Percentiles rank a stretch among this genome's conserved stretches.
These are phyloP conservation scores for Myotis daubentonii DNA, from an alignment of 2,797 vertebrate genomes.

Conservation along the genomic window DNA sequence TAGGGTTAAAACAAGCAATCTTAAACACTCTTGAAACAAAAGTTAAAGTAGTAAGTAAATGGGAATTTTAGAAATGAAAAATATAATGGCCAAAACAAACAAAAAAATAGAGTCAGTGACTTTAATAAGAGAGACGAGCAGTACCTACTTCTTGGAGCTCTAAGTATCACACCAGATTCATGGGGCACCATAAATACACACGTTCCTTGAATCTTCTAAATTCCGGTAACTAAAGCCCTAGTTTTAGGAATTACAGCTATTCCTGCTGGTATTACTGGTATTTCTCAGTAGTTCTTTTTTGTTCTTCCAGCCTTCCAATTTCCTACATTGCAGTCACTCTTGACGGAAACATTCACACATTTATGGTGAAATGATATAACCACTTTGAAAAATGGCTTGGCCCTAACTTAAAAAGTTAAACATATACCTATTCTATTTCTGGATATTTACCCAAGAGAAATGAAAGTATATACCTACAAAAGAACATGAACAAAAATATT, in stretches of 20 bases:
- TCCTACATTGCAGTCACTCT: background rate
- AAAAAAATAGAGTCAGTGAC: background rate
- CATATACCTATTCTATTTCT: background rate
- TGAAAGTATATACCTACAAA: slow-evolving; percentile 31
- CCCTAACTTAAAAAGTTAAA: background rate
- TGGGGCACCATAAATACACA: background rate
- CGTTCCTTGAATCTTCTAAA: background rate
- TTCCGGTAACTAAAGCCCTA: background rate
- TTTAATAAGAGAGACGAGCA: background rate
- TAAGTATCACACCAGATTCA: background rate
- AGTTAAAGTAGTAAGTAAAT: slow-evolving; percentile 40
- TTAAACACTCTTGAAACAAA: slow-evolving; percentile 24
- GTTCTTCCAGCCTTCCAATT: background rate
- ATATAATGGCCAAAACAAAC: background rate
- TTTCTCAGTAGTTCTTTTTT: background rate
- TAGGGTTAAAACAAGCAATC: background rate
- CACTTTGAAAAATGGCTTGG: slow-evolving; percentile 4
- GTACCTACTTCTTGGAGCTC: background rate
- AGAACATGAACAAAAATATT: background rate
- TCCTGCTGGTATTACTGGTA: background rate
- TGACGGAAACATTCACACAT: background rate
- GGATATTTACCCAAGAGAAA: slow-evolving; percentile 9
- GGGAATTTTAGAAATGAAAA: slow-evolving; percentile 58
- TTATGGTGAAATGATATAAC: slow-evolving; percentile 4
- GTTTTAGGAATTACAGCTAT: background rate